Percentiles rank a stretch among this genome's conserved stretches.
These are phyloP conservation scores for Thalassoma bifasciatum DNA, from an alignment of 2,113 vertebrate species.

Conservation along the genomic window DNA sequence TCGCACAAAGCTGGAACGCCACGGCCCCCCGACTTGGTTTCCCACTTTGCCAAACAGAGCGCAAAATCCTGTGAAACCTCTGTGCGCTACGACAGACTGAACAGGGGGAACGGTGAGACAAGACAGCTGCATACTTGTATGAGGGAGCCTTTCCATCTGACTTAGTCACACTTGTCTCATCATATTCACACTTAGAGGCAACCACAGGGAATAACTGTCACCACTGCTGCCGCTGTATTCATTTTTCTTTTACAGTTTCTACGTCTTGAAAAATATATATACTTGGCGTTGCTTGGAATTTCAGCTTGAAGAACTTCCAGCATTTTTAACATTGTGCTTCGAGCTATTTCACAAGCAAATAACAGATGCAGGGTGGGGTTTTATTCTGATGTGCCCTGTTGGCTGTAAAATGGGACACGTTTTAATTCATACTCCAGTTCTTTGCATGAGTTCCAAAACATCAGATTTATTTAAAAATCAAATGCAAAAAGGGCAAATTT, in stretches of 20 bases:
- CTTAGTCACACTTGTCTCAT: constrained; percentile 66
- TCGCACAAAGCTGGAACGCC: constrained; percentile 41
- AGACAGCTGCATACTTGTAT: constrained; percentile 56
- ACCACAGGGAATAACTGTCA: constrained; percentile 36
- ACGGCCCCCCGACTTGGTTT: constrained; percentile 39
- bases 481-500: not conserved
- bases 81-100: constrained; percentile 10
- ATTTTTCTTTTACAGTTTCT: constrained; percentile 12
- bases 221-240: not conserved
- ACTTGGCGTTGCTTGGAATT: not conserved
- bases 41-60: constrained; percentile 79
- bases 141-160: constrained; percentile 56
- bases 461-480: not conserved
- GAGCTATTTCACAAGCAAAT: not conserved
- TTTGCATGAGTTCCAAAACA: not conserved
- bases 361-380: not conserved
- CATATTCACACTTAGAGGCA: constrained; percentile 59
- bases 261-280: not conserved
- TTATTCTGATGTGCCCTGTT: not conserved
- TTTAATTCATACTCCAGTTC: not conserved
- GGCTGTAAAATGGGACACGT: not conserved
- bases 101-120: constrained; percentile 41
- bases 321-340: constrained; percentile 1
- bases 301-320: constrained; percentile 6
- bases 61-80: constrained; percentile 67